Percentiles rank a stretch among this genome's conserved stretches.
Conservation (phyloP, 2,888 invertebrate genomes). For the Agapostemon virescens region DNA sequence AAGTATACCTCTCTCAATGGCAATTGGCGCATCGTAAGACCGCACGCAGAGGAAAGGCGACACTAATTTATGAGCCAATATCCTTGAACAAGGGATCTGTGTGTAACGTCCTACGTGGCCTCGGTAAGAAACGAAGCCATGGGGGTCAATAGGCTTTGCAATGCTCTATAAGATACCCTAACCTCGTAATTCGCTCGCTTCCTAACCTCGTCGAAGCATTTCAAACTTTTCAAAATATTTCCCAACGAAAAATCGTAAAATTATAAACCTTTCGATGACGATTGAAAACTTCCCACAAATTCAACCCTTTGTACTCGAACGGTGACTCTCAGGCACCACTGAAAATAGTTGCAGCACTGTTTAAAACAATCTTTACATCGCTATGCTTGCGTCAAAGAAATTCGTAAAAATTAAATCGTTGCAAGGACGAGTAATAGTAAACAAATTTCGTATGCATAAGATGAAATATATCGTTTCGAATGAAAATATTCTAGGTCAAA, state of each 20-base stretch:
- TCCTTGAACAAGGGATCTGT: constrained; percentile 14
- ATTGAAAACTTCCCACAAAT: too few species aligned
- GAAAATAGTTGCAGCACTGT: too few species aligned
- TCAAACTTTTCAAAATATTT: not conserved
- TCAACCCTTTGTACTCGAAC: too few species aligned
- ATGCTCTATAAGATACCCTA: not conserved
- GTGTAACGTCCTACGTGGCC: constrained; percentile 6
- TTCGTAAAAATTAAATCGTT: too few species aligned
- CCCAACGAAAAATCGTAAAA: too few species aligned
- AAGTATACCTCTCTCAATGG: constrained; percentile 15
- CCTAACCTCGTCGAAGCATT: not conserved
- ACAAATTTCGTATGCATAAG: too few species aligned
- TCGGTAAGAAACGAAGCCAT: not conserved
- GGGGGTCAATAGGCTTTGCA: constrained; percentile 5
- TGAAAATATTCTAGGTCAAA: too few species aligned
- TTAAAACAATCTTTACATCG: too few species aligned
- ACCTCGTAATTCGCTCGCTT: not conserved
- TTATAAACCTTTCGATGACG: not conserved
- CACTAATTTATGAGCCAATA: constrained; percentile 17
- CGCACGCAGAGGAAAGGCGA: constrained; percentile 16
- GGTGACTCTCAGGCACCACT: too few species aligned
- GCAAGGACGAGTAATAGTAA: too few species aligned
- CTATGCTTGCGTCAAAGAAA: too few species aligned
- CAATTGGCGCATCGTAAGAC: constrained; percentile 17
- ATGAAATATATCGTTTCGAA: too few species aligned